Conservation (phyloP, 2,888 invertebrate species). For the Heliconius ethilla region DNA sequence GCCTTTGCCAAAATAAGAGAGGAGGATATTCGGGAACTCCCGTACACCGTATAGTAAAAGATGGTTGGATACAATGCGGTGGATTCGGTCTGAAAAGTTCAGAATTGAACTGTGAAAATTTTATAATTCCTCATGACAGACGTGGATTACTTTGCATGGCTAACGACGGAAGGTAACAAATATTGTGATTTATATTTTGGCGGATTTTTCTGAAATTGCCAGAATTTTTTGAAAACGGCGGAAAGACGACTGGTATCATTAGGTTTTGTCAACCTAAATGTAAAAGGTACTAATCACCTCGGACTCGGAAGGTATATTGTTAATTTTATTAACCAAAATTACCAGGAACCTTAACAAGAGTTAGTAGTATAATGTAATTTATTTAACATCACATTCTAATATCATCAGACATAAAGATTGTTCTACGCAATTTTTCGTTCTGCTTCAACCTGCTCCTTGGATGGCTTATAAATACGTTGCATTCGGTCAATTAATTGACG, state of each 20-base stretch:
- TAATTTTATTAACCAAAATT: too few species aligned
- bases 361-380: background rate
- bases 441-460: conserved; percentile 85
- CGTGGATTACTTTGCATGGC: conserved; percentile 88
- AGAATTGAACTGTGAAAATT: conserved; percentile 84
- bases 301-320: too few species aligned
- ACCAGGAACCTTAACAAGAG: too few species aligned
- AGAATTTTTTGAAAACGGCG: too few species aligned
- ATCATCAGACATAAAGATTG: conserved; percentile 81
- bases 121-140: conserved; percentile 83
- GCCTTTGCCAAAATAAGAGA: conserved; percentile 71
- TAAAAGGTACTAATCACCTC: too few species aligned
- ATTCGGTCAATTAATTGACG: conserved; percentile 87
- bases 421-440: conserved; percentile 86
- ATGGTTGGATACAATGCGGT: conserved; percentile 88
- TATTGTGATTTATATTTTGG: background rate
- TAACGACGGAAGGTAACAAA: conserved; percentile 80
- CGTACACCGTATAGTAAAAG: conserved; percentile 85
- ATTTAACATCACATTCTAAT: background rate
- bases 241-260: too few species aligned
- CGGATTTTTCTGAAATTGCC: too few species aligned
- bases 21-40: conserved; percentile 81
- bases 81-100: conserved; percentile 70
- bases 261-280: too few species aligned
- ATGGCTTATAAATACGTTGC: conserved; percentile 88